Evolutionary conservation across 2,797 vertebrate genomes (phyloP).

Genomic region (Hippocampus kuda): DNA sequence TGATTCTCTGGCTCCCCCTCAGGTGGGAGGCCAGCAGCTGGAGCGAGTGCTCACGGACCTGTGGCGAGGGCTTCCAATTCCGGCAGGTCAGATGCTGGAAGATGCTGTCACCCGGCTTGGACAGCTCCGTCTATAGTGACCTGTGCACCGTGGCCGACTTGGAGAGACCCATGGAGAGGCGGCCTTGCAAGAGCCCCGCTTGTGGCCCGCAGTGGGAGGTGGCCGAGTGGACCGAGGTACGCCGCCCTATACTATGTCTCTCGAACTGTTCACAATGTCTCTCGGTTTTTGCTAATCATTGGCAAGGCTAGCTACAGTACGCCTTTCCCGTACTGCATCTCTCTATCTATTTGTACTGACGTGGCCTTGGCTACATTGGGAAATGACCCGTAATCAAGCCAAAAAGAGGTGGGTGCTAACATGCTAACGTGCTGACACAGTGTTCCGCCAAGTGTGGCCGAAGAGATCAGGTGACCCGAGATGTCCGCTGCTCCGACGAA

Average conservation of each 20-base stretch:
- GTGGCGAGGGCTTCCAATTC: constrained; percentile 90
- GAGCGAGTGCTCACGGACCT: constrained; percentile 94
- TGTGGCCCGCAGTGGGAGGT: constrained; percentile 98
- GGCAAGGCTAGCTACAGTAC: no score
- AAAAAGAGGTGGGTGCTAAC: neutral
- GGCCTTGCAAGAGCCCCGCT: constrained; percentile 83
- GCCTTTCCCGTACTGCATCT: no score
- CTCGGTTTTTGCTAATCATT: neutral
- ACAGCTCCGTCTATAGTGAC: constrained; percentile 96
- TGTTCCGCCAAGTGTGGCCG: constrained; percentile 85
- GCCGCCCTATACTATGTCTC: neutral
- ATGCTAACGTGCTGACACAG: constrained; percentile 45
- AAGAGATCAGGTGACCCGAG: constrained; percentile 76
- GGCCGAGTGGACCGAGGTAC: constrained; percentile 91
- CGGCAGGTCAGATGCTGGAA: constrained; percentile 96
- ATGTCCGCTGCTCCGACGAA: constrained; percentile 90
- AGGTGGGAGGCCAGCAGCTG: constrained; percentile 99
- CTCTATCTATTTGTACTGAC: no score
- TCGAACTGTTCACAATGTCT: neutral
- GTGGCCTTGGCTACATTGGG: neutral
- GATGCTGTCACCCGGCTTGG: constrained; percentile 92
- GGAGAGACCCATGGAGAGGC: constrained; percentile 79
- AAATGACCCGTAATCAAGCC: neutral
- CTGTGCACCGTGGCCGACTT: constrained; percentile 84
- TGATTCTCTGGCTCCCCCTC: neutral